Percentiles rank a stretch among this genome's conserved stretches.
phyloP scores from a whole-genome alignment of 1,140 invertebrate genomes.

The Pseudachorutes palmiensis region DNA sequence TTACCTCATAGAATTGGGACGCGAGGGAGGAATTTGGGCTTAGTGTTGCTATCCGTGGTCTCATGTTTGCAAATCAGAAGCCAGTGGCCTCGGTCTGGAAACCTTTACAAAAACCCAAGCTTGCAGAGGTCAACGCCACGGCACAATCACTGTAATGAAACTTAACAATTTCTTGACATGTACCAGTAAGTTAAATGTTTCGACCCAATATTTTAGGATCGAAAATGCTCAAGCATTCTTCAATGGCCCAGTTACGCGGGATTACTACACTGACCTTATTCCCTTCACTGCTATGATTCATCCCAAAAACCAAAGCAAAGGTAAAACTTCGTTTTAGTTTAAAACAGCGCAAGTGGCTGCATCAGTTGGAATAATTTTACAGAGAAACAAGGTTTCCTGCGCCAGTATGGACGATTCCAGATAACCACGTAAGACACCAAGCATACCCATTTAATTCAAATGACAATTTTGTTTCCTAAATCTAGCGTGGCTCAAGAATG shows the following conservation, averaged over 20 bases:
- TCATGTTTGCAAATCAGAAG: constrained; percentile 28
- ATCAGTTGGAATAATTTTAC: not conserved
- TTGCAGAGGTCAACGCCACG: not conserved
- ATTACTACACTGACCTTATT: not conserved
- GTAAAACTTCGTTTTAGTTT: not conserved
- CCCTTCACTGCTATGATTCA: not conserved
- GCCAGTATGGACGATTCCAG: not conserved
- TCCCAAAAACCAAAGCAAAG: not conserved
- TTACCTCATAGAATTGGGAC: constrained; percentile 17
- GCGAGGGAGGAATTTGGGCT: constrained; percentile 21
- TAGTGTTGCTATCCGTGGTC: constrained; percentile 24
- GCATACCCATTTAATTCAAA: not conserved
- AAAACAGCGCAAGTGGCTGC: too few relatives aligned
- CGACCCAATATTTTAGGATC: not conserved
- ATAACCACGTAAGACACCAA: not conserved
- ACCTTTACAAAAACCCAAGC: constrained; percentile 20
- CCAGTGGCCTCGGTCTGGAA: not conserved
- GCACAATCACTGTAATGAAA: not conserved
- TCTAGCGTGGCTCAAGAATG: not conserved
- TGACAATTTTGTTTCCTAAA: not conserved
- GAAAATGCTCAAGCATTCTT: not conserved
- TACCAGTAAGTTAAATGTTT: not conserved
- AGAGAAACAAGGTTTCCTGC: not conserved
- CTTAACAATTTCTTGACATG: not conserved
- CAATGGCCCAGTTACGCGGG: not conserved